A percentile compares a stretch with the other conserved stretches of the same genome.
Conservation (phyloP, 2,888 invertebrate genomes). For the Brachylomia viminalis region DNA sequence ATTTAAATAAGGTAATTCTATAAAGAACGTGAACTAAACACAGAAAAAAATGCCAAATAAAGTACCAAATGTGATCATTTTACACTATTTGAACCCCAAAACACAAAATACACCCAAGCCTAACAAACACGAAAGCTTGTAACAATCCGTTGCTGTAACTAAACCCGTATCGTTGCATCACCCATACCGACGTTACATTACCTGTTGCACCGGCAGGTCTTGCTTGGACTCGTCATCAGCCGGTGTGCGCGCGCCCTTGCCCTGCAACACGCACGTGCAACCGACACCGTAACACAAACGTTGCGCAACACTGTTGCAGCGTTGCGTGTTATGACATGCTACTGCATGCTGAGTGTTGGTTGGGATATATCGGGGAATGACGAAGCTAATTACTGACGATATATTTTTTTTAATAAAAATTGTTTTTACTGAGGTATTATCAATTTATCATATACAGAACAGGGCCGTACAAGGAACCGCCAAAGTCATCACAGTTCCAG, state of each 20-base stretch:
- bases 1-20: background rate
- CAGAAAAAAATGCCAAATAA: background rate
- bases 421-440: too few species aligned
- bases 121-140: constrained; percentile 22
- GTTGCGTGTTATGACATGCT: constrained; percentile 56
- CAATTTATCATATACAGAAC: too few species aligned
- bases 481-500: too few species aligned
- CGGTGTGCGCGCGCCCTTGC: constrained; percentile 85
- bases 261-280: constrained; percentile 85
- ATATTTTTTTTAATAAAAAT: too few species aligned
- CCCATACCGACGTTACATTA: constrained; percentile 63
- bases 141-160: constrained; percentile 26
- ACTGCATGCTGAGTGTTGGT: constrained; percentile 63
- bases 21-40: background rate
- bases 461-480: too few species aligned
- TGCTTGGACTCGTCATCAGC: constrained; percentile 81
- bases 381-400: too few species aligned
- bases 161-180: constrained; percentile 56
- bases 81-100: constrained; percentile 2
- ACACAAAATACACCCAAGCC: constrained; percentile 19
- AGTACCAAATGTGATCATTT: background rate
- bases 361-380: constrained; percentile 56
- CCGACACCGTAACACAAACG: constrained; percentile 82
- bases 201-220: constrained; percentile 75
- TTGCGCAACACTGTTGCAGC: constrained; percentile 40